These are phyloP conservation scores for Paraplagusia blochii DNA, from an alignment of 2,113 vertebrate species.

Conservation along the genomic window DNA sequence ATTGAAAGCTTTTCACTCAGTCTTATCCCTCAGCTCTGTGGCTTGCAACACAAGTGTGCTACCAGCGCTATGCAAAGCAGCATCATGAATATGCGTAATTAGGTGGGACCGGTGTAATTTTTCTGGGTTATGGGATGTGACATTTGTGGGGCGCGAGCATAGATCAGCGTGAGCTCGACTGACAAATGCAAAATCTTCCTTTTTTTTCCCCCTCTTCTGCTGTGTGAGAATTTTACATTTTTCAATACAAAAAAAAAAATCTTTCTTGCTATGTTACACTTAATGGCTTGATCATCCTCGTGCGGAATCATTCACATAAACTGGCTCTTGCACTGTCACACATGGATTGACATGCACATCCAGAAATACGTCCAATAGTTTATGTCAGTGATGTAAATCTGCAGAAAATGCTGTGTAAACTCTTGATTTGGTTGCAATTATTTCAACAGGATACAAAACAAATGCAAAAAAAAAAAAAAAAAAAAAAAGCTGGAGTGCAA, in stretches of 20 bases:
- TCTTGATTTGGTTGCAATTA: constrained; percentile 3
- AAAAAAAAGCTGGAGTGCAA: too few relatives aligned
- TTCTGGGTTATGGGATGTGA: constrained; percentile 88
- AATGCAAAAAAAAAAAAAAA: constrained; percentile 19
- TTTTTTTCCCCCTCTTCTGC: constrained; percentile 75
- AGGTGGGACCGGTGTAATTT: constrained; percentile 88
- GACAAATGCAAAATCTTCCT: constrained; percentile 85
- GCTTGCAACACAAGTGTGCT: constrained; percentile 61
- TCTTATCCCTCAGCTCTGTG: constrained; percentile 68
- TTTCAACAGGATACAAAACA: constrained; percentile 16
- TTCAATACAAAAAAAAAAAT: constrained; percentile 46
- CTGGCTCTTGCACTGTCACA: background rate
- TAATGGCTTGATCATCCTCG: constrained; percentile 9
- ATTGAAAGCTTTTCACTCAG: constrained; percentile 76
- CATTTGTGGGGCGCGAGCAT: constrained; percentile 86
- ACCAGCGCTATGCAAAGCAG: constrained; percentile 83
- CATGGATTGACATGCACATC: constrained; percentile 13
- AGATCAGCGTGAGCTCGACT: constrained; percentile 83
- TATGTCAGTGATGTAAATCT: constrained; percentile 5
- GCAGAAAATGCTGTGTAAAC: constrained; percentile 7
- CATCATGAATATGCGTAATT: constrained; percentile 90
- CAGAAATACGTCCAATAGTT: constrained; percentile 6
- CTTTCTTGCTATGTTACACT: constrained; percentile 26
- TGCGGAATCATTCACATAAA: constrained; percentile 28
- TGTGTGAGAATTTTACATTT: constrained; percentile 60